These are phyloP conservation scores for Rhimphoctona megacephalus DNA, from an alignment of 2,888 invertebrate species.

Conservation along the genomic window DNA sequence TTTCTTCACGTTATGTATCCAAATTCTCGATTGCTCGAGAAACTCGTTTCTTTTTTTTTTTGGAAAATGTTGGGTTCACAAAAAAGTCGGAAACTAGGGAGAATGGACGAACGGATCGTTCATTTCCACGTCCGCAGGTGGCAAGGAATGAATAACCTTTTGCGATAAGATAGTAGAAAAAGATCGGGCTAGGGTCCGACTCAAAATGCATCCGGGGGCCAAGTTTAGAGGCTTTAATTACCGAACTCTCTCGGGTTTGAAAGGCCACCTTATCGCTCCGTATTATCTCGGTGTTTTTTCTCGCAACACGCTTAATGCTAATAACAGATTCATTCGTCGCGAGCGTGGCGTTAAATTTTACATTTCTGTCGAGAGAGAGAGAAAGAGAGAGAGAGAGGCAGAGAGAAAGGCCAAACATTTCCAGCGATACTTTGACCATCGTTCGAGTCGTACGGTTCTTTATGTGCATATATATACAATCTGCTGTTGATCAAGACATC, in stretches of 20 bases:
- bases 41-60: background rate
- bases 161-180: slow-evolving; percentile 68
- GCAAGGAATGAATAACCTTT: slow-evolving; percentile 51
- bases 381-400: slow-evolving; percentile 23
- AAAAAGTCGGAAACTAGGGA: slow-evolving; percentile 18
- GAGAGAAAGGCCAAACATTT: background rate
- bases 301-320: slow-evolving; percentile 29
- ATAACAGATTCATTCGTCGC: slow-evolving; percentile 37
- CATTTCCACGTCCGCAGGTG: slow-evolving; percentile 25
- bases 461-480: slow-evolving; percentile 12
- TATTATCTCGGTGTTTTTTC: slow-evolving; percentile 22
- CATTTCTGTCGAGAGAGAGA: slow-evolving; percentile 44
- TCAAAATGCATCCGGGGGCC: slow-evolving; percentile 72
- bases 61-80: background rate
- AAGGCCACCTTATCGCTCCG: slow-evolving; percentile 72
- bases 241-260: slow-evolving; percentile 69
- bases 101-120: background rate
- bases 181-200: slow-evolving; percentile 23
- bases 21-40: background rate
- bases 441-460: slow-evolving; percentile 2
- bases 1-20: background rate
- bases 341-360: slow-evolving; percentile 55
- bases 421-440: slow-evolving; percentile 9
- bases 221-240: slow-evolving; percentile 81
- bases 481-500: slow-evolving; percentile 41